These are phyloP conservation scores for Agonum fuliginosum DNA, from an alignment of 2,888 invertebrate genomes.

Conservation along the genomic window DNA sequence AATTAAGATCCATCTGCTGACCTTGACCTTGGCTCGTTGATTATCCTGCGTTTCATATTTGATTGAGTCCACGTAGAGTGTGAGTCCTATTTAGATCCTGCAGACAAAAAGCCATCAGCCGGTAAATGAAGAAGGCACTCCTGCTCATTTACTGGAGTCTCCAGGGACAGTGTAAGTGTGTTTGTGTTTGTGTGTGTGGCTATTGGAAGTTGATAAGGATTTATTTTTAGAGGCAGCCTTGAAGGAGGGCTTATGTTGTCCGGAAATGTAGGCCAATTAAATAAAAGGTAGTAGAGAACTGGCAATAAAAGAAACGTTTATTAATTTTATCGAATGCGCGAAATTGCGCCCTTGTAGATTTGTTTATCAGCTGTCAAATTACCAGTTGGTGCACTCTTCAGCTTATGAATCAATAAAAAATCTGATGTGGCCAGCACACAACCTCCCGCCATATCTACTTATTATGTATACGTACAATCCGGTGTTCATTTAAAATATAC, in stretches of 20 bases:
- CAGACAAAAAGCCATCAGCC: slow-evolving; percentile 34
- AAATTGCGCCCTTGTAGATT: no score
- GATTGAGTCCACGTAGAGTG: background rate
- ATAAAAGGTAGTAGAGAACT: slow-evolving; percentile 40
- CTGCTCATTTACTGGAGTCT: background rate
- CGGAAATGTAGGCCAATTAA: slow-evolving; percentile 30
- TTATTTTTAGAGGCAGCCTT: slow-evolving; percentile 27
- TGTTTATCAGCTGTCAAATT: no score
- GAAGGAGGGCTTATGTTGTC: background rate
- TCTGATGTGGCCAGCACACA: no score
- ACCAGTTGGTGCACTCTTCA: no score
- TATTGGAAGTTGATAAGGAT: slow-evolving; percentile 41
- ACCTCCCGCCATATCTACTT: no score
- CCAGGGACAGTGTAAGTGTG: background rate
- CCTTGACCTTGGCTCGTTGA: no score
- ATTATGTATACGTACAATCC: no score
- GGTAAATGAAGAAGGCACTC: slow-evolving; percentile 6
- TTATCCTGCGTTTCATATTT: slow-evolving; percentile 2
- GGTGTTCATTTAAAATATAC: no score
- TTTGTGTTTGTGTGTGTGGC: background rate
- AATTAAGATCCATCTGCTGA: no score
- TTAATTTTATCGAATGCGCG: background rate
- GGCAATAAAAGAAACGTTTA: slow-evolving; percentile 2
- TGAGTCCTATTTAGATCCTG: background rate
- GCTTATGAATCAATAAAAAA: no score